Evolutionary conservation across 2,888 invertebrate genomes (phyloP), one percentile per base, ranked within the genome.

Genomic region (Carpatolechia fugitivella): DNA sequence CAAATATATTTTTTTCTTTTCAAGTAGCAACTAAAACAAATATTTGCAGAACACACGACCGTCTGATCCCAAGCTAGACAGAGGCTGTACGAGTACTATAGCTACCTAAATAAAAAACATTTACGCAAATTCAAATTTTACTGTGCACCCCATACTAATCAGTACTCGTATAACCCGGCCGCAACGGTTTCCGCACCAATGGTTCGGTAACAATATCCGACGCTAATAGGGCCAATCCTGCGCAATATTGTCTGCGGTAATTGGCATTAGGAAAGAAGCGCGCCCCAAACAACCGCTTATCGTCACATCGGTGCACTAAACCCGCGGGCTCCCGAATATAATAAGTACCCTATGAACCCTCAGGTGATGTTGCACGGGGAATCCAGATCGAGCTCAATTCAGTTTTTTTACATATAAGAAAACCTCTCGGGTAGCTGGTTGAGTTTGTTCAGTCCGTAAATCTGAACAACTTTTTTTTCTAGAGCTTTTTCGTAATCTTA

Each of bases 241-340:
- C 74, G 72, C 78, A 82, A 85, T 84, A 86, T 83, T 87, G 86
- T 84, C 78, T 80, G 73, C 74, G 78, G 80, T 90, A 90, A 90
- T 90, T 90, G 87, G 89, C 86, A 87, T 83, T 82, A 82, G 82
- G 80, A 82, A 31, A 47, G 47, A 49, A 49, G 18, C 74, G 74
- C 66, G 72, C 74, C 79, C 82, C 82, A 82, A 84, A 85, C 78
- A 81, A 79, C 76, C 76, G 86, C 82, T 86, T 86, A 85, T 82
- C 85, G 67, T 62, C 85, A 82, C 85, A 84, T 84, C 83, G 76
- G 70, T 80, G 75, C 65, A 67, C 73, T 71, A 70, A 74, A 62
- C 53, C 61, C 58, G 58, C 54, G 35, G 57, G 55, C 63, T 63
- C 55, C 66, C 59, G 16, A 16, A 7, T 18, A 18, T 41, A 18